These are phyloP conservation scores for Leucoraja erinaceus DNA, from an alignment of 2,113 vertebrate genomes.

Conservation along the genomic window DNA sequence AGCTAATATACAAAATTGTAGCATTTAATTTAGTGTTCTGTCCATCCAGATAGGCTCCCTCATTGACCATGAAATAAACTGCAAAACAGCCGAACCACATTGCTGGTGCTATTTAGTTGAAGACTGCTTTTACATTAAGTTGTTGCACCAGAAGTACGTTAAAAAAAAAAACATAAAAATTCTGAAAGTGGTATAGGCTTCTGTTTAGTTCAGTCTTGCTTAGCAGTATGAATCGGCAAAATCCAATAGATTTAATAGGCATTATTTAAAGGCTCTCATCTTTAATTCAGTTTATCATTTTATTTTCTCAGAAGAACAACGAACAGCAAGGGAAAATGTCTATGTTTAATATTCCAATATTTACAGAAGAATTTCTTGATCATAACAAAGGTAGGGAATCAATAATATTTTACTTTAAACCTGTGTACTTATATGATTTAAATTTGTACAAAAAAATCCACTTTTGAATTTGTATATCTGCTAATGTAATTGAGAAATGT, in stretches of 20 bases:
- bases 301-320: not conserved
- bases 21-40: not conserved
- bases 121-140: not conserved
- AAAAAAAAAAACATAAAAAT: not conserved
- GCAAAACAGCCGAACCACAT: not conserved
- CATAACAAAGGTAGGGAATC: slow-evolving; percentile 31
- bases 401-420: not conserved
- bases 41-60: not conserved
- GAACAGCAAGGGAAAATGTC: slow-evolving; percentile 33
- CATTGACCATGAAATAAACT: not conserved
- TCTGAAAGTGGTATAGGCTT: not conserved
- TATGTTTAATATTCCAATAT: slow-evolving; percentile 36
- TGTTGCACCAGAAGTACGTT: not conserved
- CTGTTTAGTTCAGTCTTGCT: not conserved
- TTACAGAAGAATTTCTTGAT: slow-evolving; percentile 35
- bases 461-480: not conserved
- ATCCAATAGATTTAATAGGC: not conserved
- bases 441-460: not conserved
- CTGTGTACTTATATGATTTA: no score
- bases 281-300: not conserved
- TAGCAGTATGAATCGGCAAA: no score
- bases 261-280: not conserved
- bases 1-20: not conserved
- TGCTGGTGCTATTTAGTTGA: not conserved
- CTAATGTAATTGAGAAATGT: not conserved